phyloP scores from a whole-genome alignment of 2,888 invertebrate species.

The Nymphalis c-album region DNA sequence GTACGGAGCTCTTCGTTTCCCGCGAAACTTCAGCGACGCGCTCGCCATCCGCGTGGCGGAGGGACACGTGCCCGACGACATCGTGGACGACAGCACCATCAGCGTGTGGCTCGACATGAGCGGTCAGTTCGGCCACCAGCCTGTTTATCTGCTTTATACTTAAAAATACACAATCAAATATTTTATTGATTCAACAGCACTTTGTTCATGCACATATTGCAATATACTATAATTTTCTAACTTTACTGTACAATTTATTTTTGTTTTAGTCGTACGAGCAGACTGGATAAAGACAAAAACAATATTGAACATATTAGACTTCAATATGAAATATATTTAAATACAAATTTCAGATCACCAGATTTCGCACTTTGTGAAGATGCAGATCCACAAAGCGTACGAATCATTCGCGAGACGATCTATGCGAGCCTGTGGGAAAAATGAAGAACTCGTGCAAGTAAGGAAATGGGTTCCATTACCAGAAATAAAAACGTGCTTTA shows the following conservation, averaged over 20 bases:
- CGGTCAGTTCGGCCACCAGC: constrained; percentile 72
- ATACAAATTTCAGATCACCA: constrained; percentile 86
- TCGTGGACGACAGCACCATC: constrained; percentile 83
- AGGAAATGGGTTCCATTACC: constrained; percentile 4
- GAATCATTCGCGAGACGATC: constrained; percentile 84
- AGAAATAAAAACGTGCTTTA: too few species aligned
- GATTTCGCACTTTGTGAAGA: constrained; percentile 87
- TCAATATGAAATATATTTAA: not conserved
- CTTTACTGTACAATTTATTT: too few species aligned
- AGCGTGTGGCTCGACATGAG: constrained; percentile 88
- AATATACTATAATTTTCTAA: too few species aligned
- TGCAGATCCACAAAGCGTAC: constrained; percentile 85
- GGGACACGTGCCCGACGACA: constrained; percentile 79
- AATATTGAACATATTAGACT: too few species aligned
- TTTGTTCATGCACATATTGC: too few species aligned
- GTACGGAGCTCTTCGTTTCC: constrained; percentile 84
- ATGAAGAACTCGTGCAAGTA: constrained; percentile 69
- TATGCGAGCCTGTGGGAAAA: constrained; percentile 84
- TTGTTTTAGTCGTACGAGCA: too few species aligned
- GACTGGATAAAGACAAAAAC: too few species aligned
- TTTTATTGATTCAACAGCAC: too few species aligned
- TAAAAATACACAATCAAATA: too few species aligned
- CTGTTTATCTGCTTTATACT: too few species aligned
- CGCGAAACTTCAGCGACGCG: constrained; percentile 86
- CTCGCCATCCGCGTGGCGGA: constrained; percentile 81